Base-by-base conservation (phyloP, 92 coral and sea anemone genomes). In the Phenganax subtilis region DNA sequence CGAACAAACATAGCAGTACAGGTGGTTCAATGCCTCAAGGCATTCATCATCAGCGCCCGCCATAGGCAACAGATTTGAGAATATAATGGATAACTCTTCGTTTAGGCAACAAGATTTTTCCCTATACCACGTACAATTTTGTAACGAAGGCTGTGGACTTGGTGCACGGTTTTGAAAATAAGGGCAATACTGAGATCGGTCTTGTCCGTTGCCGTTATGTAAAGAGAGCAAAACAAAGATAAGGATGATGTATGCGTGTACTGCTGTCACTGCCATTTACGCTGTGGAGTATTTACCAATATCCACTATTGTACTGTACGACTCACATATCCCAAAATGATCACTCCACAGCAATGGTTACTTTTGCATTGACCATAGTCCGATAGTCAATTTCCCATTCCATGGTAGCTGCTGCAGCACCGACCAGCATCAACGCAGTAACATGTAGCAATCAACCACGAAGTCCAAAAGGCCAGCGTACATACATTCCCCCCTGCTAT, bases 81-180 rank as follows among this genome's bases (percentile, higher is more conserved):
- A 89, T 11, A 92, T 87, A 25, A 88, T 89, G 58, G 84, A 87
- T 70, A 96, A 72, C 74, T 96, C 99, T 57, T 84, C 86, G 25
- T 90, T 91, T 54, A 92, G 87, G 65, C 99, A 96, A 16, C 99
- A 96, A 0, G 99, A 86, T 25, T 87, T 90, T 27, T 86, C 85
- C 54, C 76, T 91, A 55, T 96, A 96, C 99, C 99, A 96, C 1
- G 97, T 92, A 76, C 99, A 96, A 83, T 96, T 96, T 52, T 87
- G 87, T 16, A 96, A 89, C 54, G 88, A 29, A 17, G 93, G 99
- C 74, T 92, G 99, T 47, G 99, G 91, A 52, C 80, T 62, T 0
- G 99, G 99, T 4, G 97, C 96, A 12, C 99, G 91, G 71, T 96
- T 96, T 77, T 90, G 85, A 77, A 96, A 92, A 72, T 96, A 96